Base-by-base conservation (phyloP, 1,140 invertebrate genomes). In the Drosophila nebulosa region DNA sequence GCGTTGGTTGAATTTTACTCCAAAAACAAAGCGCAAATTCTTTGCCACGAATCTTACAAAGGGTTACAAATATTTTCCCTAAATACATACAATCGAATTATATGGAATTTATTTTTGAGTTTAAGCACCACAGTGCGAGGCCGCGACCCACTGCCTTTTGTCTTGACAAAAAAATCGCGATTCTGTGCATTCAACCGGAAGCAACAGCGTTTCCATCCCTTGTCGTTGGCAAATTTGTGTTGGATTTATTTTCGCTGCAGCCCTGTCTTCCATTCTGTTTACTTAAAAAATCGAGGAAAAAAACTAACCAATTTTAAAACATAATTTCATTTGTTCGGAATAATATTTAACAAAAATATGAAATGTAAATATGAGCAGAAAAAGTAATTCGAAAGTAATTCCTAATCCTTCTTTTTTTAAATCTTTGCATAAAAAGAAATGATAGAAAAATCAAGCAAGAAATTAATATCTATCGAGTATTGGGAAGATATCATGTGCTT, bases 121-220 rank as follows among this genome's bases (percentile, higher is more conserved):
- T n/a, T 12, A 0, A 52, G 22, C 22, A 16, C 26, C 52, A 55
- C 52, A 18, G 52, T 72, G 69, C 66, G 61, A 67, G 66, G 67
- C 68, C 72, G 68, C 83, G 78, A 89, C 79, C 77, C 72, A 70
- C 72, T 74, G 70, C 64, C 78, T 89, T 89, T 76, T 69, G 72
- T 77, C 74, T 79, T 65, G 76, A 71, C 88, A 79, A 66, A 79
- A 79, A 89, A 76, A 84, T 70, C 84, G 84, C 84, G 84, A 89
- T 75, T 89, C 59, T 74, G 84, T 89, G 79, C 79, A 73, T 66
- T 84, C 80, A 84, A 84, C 76, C 73, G 77, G 73, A 84, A 78
- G 64, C 65, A 73, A 84, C 80, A 76, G 71, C 74, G 60, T 52
- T 58, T 65, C 63, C 79, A 68, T 66, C 72, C 77, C 30, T 59